Conservation (phyloP, 2,113 vertebrate genomes). For the Spheniscus mendiculus region DNA sequence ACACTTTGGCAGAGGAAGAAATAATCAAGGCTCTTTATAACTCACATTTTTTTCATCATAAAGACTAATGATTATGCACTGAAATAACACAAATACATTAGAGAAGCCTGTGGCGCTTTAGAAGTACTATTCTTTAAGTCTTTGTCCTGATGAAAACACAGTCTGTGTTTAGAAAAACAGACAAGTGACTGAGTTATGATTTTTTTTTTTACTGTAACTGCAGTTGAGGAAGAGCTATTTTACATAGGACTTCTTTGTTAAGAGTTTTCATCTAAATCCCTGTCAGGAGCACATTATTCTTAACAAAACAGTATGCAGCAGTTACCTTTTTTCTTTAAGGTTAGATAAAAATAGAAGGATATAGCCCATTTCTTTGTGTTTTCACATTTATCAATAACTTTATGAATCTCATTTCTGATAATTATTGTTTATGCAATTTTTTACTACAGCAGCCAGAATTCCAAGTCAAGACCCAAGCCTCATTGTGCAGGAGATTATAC, state of each 20-base stretch:
- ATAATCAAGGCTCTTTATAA: constrained; percentile 51
- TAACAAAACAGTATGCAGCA: neutral
- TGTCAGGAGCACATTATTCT: neutral
- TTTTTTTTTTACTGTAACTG: neutral
- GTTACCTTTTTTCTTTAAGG: neutral
- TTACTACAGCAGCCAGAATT: neutral
- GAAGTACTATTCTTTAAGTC: constrained; percentile 6
- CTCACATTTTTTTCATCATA: constrained; percentile 43
- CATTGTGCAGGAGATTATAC: neutral
- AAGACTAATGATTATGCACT: constrained; percentile 47
- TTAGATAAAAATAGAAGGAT: neutral
- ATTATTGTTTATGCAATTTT: neutral
- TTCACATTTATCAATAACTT: neutral
- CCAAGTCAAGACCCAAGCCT: neutral
- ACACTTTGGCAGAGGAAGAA: constrained; percentile 55
- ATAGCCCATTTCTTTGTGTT: neutral
- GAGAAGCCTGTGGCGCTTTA: neutral
- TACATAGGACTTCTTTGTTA: neutral
- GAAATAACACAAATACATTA: constrained; percentile 46
- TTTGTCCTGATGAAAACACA: neutral
- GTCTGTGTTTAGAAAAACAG: neutral
- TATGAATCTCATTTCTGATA: neutral
- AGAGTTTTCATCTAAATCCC: neutral
- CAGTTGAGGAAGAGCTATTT: neutral
- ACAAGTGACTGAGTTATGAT: neutral